Conservation (phyloP, 2,113 vertebrate genomes). For the Helogale parvula region DNA sequence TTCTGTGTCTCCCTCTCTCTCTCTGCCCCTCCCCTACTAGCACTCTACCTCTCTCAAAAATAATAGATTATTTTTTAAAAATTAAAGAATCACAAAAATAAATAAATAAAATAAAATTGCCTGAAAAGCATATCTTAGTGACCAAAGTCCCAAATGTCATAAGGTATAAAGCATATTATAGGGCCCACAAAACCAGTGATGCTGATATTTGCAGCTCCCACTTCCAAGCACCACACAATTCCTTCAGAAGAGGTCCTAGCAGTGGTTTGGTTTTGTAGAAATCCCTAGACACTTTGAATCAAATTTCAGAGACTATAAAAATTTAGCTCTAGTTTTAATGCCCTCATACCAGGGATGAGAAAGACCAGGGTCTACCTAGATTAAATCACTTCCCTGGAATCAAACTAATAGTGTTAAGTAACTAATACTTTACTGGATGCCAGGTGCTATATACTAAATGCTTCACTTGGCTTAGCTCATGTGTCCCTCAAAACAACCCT, state of each 20-base stretch:
- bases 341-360: not conserved
- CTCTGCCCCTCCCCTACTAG: too few species aligned
- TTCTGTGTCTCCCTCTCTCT: too few species aligned
- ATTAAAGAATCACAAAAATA: not conserved
- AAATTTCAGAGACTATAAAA: slow-evolving; percentile 22
- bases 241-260: not conserved
- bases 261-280: slow-evolving; percentile 23
- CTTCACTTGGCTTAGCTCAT: not conserved
- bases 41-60: too few species aligned
- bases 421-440: not conserved
- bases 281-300: not conserved
- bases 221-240: not conserved
- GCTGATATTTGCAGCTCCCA: not conserved
- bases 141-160: not conserved
- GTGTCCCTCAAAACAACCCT: not conserved
- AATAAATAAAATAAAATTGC: not conserved
- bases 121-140: not conserved
- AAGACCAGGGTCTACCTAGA: not conserved
- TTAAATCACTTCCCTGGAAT: slow-evolving; percentile 13
- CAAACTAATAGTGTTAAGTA: not conserved
- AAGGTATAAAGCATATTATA: not conserved
- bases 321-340: not conserved
- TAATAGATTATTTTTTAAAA: too few species aligned
- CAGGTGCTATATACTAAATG: not conserved
- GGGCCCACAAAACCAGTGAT: not conserved